Evolutionary conservation across 30 jellyfish, hydroid and myxozoan species (phyloP), one percentile per base, ranked within the genome.

Genomic region (Chrysaora quinquecirrha): DNA sequence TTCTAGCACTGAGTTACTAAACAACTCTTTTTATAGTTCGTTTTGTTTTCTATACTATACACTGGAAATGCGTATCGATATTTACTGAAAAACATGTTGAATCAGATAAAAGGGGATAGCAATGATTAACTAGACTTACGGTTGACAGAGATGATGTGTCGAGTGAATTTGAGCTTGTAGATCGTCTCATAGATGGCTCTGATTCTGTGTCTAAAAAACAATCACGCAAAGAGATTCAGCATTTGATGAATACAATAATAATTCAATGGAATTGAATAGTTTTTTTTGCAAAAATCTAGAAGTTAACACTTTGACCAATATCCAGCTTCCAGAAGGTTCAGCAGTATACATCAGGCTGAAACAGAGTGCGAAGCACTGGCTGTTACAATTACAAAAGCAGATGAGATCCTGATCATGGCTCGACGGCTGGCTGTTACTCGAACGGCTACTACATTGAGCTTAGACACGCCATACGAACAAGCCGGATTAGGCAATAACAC

Each of bases 191-290:
- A 12, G 72, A n/a, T 4, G 86, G 86, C 30, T 72, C 86, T 23
- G 93, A 83, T 84, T 84, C 95, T 30, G 95, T 74, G 28, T 84
- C 95, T 84, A 73, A 32, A 60, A 72, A 43, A 12, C 6, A n/a
- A 64, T 9, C 32, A 30, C n/a, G 10, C 12, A 25, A 16, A 30
- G 23, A 30, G 72, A 10, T 3, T 3, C 3, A 19, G 19, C 10
- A 35, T 19, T 12, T 4, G 25, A 35, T 43, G 9, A 43, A 43
- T 9, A 16, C 58, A 43, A 16, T 43, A 16, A 6, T 43, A 16
- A 16, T 43, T 6, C 9, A 16, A 9, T 6, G 16, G 58, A 9
- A 43, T 6, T 16, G 58, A 6, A 6, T 43, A 9, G 58, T 43
- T 9, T 16, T 6, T 6, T 6, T 43, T 43, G 58, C 58, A 43